Base-by-base conservation (phyloP, 1,140 invertebrate species). In the Yoshiicerus persimilis region DNA sequence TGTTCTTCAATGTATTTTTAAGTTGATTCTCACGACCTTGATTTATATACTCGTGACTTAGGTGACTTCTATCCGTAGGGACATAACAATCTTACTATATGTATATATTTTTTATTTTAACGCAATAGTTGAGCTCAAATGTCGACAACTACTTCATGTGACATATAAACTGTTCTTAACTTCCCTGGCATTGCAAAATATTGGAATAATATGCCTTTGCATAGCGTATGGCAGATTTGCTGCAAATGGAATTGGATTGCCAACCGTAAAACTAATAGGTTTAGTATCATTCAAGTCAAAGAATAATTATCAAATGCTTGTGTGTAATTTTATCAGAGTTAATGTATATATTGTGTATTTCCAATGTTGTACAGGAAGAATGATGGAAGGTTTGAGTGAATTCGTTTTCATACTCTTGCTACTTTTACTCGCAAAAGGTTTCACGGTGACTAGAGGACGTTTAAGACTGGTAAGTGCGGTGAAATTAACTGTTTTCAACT, bases 141-240 rank as follows among this genome's bases (percentile, higher is more conserved):
- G 94, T 1, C 93, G 96, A 38, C 96, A 97, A 91, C 92, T 98
- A 1, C 93, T 98, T 41, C 97, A 98, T 92, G 94, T 96, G 1
- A 98, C 97, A 0, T 98, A 97, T 92, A 97, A 97, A 92, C 92
- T 98, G 88, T 98, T 96, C 92, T 93, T 97, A 20, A 90, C 94
- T 2, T 96, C 96, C 0, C 92, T 97, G 4, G 91, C 94, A 4
- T 92, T 94, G 34, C 95, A 96, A 91, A 93, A 95, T 66, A 89
- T 93, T 20, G 95, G 96, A 10, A 93, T 97, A 3, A 91, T 95
- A 3, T 92, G 96, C 6, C 93, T 95, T 84, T 94, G 93, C 87
- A 92, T 95, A 4, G 94, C 95, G 10, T 96, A 95, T 91, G 94
- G 95, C 16, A 93, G 94, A 88, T 97, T 96, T 92, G 96, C 96